Evolutionary conservation across 2,888 invertebrate genomes (phyloP), one percentile per base, ranked within the genome.

Genomic region (Frankliniella fusca): DNA sequence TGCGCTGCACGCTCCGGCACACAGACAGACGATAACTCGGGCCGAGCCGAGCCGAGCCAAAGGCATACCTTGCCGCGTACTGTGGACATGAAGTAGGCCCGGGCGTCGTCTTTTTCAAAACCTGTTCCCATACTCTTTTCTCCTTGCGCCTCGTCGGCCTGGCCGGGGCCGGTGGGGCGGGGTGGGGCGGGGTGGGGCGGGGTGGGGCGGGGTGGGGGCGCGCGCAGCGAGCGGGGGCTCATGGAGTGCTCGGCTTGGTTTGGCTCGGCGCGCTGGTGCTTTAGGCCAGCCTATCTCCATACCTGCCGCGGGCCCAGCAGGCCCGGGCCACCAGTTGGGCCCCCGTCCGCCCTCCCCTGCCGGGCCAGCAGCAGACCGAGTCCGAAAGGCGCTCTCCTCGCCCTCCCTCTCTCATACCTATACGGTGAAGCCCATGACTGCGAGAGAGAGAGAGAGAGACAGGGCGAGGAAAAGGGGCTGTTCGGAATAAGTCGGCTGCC

Each of bases 71-170:
- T n/a, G 61, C n/a, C n/a, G n/a, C n/a, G 54, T 54, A 20, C 54
- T 54, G 54, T 54, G 1, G 54, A 54, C 70, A 27, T 76, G 27
- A 76, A 76, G 70, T 76, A 76, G 70, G 70, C 9, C 70, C 70
- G 8, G 38, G 38, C 38, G 38, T n/a, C n/a, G 70, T 76, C 70
- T 76, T 76, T 76, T 12, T 27, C 70, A 23, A 76, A 76, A 76
- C 70, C 70, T 76, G 70, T 76, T 76, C 70, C 70, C 70, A 27
- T 27, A 12, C 70, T 76, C 70, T 61, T 61, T 61, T 61, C 61
- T 61, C 61, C n/a, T 18, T 61, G 61, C 15, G 54, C 12, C 15
- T 15, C 70, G 38, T 38, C 38, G 38, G 38, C 38, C 38, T 3
- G 38, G 11, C 54, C 10, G 15, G 54, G 54, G 15, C 15, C 10